A percentile compares a stretch with the other conserved stretches of the same genome.
phyloP scores from a whole-genome alignment of 2,888 invertebrate species.

The Lepidochitona cinerea region DNA sequence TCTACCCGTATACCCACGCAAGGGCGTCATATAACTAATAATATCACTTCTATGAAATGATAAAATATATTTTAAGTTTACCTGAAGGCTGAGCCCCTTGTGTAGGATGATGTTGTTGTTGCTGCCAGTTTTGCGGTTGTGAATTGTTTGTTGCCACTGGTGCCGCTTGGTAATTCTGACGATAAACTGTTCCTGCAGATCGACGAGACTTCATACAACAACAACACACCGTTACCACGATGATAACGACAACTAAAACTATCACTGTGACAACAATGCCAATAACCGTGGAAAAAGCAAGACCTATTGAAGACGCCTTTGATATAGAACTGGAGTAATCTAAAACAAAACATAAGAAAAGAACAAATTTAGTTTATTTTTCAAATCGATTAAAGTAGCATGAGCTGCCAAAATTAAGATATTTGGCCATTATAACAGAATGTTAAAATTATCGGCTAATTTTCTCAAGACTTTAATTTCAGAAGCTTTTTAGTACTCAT shows the following conservation, averaged over 20 bases:
- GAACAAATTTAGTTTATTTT: too few species aligned
- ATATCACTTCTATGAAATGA: too few species aligned
- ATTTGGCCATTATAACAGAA: too few species aligned
- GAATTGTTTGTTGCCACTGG: neutral
- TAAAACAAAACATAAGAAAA: too few species aligned
- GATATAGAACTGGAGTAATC: neutral
- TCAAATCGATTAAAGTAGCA: too few species aligned
- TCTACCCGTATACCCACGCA: too few species aligned
- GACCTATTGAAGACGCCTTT: neutral
- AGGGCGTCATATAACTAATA: too few species aligned
- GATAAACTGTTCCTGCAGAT: neutral
- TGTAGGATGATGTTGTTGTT: neutral
- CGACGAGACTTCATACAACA: neutral
- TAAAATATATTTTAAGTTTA: too few species aligned
- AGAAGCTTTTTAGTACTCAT: too few species aligned
- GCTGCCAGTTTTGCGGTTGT: neutral
- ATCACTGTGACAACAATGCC: slow-evolving; percentile 35
- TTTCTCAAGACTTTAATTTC: too few species aligned
- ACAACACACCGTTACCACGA: slow-evolving; percentile 21
- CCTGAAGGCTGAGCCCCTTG: neutral
- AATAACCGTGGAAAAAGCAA: slow-evolving; percentile 21
- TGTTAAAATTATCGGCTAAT: too few species aligned
- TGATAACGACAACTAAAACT: slow-evolving; percentile 35
- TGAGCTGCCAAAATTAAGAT: too few species aligned
- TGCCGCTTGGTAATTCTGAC: neutral